Evolutionary conservation across 2,113 vertebrate genomes (phyloP), one percentile per base, ranked within the genome.

Genomic region (Turdus rufiventris): DNA sequence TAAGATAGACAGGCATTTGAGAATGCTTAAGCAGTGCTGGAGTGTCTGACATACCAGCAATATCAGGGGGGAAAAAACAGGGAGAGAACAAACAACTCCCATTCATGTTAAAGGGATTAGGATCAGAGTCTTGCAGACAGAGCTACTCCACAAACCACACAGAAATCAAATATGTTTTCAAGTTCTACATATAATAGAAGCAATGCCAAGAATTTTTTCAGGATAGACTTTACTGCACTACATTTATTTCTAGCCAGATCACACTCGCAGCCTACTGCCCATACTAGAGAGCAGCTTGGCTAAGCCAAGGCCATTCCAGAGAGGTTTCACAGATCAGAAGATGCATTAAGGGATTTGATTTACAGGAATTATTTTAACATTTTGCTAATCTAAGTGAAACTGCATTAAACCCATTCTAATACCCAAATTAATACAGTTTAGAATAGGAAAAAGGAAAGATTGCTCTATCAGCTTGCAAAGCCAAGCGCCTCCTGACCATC

Each of bases 231-330:
- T 16, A 85, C 16, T 82, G 71, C 50, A 70, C 43, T 58, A 23
- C 56, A 34, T 79, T 83, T 82, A 88, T 58, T 88, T 72, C 88
- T 24, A 88, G 67, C 25, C 57, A 87, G 73, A 89, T 85, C 87
- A 72, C 36, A 85, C 66, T 89, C 61, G 17, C 38, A 79, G 74
- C 26, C 62, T 82, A 57, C 13, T 72, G 66, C 33, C 81, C 73
- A 5, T 56, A 76, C 77, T 62, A 53, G 53, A 92, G 26, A 79
- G 47, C 33, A 93, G 70, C 34, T 25, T 85, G 58, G 66, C 87
- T 87, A 66, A 97, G 67, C 47, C 74, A 66, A 73, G 54, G 18
- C 87, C 74, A 66, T 85, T 97, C 81, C 95, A 95, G 62, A 89
- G 71, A 86, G 71, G 84, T 57, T 95, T 87, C 54, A 76, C 33